A percentile compares a stretch with the other conserved stretches of the same genome.
Evolutionary conservation across 2,113 vertebrate genomes (phyloP).

Genomic region (Amblyornis subalaris): DNA sequence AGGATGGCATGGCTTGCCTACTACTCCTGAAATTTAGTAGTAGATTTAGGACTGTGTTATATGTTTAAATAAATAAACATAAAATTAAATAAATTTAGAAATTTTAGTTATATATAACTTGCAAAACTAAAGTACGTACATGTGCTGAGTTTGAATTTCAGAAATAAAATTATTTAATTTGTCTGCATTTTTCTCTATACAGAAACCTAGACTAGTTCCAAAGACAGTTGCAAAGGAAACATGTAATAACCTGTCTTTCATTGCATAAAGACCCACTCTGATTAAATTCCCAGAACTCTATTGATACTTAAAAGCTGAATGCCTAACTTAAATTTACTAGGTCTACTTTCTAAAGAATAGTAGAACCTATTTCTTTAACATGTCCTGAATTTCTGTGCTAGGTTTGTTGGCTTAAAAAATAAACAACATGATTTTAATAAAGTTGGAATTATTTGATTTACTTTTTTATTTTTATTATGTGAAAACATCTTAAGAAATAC

Average conservation of each 20-base stretch:
- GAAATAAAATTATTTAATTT: background rate
- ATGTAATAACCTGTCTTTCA: background rate
- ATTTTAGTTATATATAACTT: background rate
- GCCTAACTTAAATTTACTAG: background rate
- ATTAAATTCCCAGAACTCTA: background rate
- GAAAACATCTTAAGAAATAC: background rate
- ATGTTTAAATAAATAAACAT: background rate
- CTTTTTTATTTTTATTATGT: background rate
- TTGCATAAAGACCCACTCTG: background rate
- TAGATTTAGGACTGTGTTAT: background rate
- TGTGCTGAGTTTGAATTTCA: background rate
- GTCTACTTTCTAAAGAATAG: background rate
- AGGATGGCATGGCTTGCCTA: background rate
- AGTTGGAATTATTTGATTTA: background rate
- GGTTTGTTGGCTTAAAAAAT: background rate
- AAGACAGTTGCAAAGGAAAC: background rate
- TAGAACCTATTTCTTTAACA: background rate
- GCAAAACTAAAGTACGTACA: background rate
- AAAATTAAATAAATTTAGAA: background rate
- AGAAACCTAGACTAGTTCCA: background rate
- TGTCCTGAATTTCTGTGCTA: background rate
- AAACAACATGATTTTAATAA: background rate
- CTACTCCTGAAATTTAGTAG: background rate
- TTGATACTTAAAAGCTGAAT: background rate
- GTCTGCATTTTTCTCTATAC: background rate